Conservation (phyloP, 2,113 vertebrate species). For the Eira barbara region DNA sequence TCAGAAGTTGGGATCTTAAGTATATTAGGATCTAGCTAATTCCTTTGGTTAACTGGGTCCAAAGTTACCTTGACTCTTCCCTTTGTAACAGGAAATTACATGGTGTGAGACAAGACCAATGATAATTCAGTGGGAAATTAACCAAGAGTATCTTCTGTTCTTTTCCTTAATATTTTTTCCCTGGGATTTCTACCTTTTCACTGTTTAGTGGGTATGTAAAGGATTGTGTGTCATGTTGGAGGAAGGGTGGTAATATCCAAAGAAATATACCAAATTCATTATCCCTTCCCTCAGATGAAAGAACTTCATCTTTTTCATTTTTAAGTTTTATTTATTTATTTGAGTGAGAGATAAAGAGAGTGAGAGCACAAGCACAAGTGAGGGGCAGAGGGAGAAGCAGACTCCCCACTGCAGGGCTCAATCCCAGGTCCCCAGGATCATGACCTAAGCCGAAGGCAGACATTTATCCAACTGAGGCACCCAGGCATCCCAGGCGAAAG, state of each 20-base stretch:
- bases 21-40: not conserved
- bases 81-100: not conserved
- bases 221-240: not conserved
- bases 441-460: no score
- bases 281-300: not conserved
- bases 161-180: not conserved
- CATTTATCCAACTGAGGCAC: no score
- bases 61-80: not conserved
- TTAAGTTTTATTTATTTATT: not conserved
- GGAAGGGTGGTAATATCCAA: not conserved
- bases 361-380: no score
- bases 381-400: no score
- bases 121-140: not conserved
- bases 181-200: not conserved
- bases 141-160: not conserved
- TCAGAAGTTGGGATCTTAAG: not conserved
- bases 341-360: not conserved
- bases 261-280: not conserved
- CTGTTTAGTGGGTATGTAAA: not conserved
- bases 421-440: no score
- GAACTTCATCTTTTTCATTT: not conserved
- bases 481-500: not conserved
- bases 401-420: no score
- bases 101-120: not conserved
- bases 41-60: not conserved